Evolutionary conservation across 2,888 invertebrate genomes (phyloP), one percentile per base, ranked within the genome.

Genomic region (Scaptomyza polygonia): DNA sequence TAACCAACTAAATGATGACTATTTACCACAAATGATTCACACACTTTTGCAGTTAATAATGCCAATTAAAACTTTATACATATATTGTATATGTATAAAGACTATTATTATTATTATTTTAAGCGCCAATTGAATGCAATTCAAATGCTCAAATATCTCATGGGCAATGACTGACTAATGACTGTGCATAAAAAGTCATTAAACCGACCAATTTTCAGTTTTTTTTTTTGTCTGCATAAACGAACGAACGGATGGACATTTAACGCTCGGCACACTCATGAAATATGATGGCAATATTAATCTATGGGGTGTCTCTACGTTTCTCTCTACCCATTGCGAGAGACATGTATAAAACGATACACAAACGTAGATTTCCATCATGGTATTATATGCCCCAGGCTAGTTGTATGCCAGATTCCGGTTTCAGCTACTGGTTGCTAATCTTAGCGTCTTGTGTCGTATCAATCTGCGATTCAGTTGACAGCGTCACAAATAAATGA

Each of bases 141-240:
- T 52, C 12, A 43, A 25, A 49, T 53, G 39, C 55, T 63, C 12
- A 63, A 53, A 66, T 61, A 72, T 77, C 69, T 68, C 77, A 75
- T 72, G 69, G 73, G 52, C 77, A 71, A 39, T 81, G 16, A 25
- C 25, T 39, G 85, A 81, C 79, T 84, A 78, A 79, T 75, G 79
- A 58, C 53, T 58, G 62, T 55, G 47, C 59, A 79, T 67, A 57
- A 69, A 69, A 71, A 70, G 66, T 77, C 72, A 86, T 86, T 80
- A 79, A 83, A 79, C 66, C 69, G 84, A 52, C 80, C 86, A 74
- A 83, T 73, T 82, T 36, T 64, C 67, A 76, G 12, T 27, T 34
- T 27, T 32, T 6, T n/a, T 29, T 25, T 25, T 25, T 25, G 45
- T 16, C 44, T 54, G 61, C 40, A 36, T 55, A 12, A 9, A 40